These are phyloP conservation scores for Halocynthia aurantium DNA, from an alignment of 23 tunicate species.

Conservation along the genomic window DNA sequence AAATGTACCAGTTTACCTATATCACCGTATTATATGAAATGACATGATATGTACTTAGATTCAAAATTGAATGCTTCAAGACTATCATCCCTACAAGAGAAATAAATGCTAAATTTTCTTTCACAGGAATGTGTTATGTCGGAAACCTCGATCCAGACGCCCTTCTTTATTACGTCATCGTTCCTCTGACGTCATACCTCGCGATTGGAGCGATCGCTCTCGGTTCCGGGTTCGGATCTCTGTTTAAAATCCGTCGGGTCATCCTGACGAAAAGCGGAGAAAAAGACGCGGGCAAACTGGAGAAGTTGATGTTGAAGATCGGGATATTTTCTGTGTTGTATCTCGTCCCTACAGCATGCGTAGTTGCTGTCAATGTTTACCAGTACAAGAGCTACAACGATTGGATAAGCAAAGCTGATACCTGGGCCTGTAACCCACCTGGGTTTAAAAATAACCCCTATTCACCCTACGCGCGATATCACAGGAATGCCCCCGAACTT, in stretches of 20 bases:
- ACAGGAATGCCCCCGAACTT: neutral
- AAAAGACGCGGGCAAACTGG: conserved; percentile 42
- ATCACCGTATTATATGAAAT: no score
- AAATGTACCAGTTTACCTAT: no score
- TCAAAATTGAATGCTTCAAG: no score
- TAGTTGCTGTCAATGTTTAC: conserved; percentile 57
- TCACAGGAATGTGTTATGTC: conserved; percentile 73
- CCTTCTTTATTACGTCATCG: conserved; percentile 61
- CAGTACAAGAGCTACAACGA: conserved; percentile 25
- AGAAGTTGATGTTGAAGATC: conserved; percentile 58
- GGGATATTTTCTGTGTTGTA: conserved; percentile 67
- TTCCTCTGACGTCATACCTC: conserved; percentile 59
- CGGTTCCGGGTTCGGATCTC: conserved; percentile 40
- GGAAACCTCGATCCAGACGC: conserved; percentile 64
- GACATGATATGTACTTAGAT: no score
- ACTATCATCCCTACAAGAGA: no score
- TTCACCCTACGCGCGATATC: neutral
- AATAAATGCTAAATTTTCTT: neutral
- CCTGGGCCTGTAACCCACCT: conserved; percentile 9
- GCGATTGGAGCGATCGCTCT: conserved; percentile 52
- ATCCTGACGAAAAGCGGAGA: conserved; percentile 30
- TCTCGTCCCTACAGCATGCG: conserved; percentile 57
- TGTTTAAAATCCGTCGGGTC: conserved; percentile 68
- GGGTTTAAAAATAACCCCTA: neutral
- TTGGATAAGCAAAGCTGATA: conserved; percentile 17